Evolutionary conservation across 2,888 invertebrate genomes (phyloP).

Genomic region (Drosophila anomalata): DNA sequence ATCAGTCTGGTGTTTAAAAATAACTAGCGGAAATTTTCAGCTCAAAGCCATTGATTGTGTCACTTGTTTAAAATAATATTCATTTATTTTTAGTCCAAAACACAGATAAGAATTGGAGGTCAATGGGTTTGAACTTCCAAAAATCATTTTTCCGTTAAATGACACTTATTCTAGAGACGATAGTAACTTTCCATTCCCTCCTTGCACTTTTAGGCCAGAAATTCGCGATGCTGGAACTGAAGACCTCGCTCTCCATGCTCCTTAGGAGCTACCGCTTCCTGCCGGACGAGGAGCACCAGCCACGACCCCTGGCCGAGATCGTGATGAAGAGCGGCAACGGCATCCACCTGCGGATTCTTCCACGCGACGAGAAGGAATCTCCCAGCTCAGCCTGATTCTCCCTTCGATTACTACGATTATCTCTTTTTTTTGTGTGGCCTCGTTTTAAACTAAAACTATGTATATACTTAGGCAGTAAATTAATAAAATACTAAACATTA

Average conservation of each 20-base stretch:
- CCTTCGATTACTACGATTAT: background rate
- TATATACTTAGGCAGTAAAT: background rate
- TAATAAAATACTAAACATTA: background rate
- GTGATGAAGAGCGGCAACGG: slow-evolving; percentile 82
- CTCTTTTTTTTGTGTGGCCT: background rate
- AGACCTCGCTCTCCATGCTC: slow-evolving; percentile 77
- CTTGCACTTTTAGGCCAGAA: slow-evolving; percentile 78
- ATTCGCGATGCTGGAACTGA: slow-evolving; percentile 83
- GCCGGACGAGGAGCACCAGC: slow-evolving; percentile 73
- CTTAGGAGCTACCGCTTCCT: slow-evolving; percentile 80
- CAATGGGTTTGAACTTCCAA: background rate
- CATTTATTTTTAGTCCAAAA: background rate
- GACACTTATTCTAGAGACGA: too few species aligned
- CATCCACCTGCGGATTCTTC: slow-evolving; percentile 74
- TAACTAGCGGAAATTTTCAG: slow-evolving; percentile 8
- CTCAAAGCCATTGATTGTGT: background rate
- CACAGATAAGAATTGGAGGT: slow-evolving; percentile 12
- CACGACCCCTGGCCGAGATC: slow-evolving; percentile 76
- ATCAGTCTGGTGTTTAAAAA: slow-evolving; percentile 1
- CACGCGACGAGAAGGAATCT: slow-evolving; percentile 45
- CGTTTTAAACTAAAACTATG: background rate
- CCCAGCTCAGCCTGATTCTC: background rate
- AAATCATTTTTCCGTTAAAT: background rate
- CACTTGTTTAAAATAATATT: background rate
- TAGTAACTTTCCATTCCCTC: background rate